These are phyloP conservation scores for Panzeria rudis DNA, from an alignment of 2,888 invertebrate genomes.

Conservation along the genomic window DNA sequence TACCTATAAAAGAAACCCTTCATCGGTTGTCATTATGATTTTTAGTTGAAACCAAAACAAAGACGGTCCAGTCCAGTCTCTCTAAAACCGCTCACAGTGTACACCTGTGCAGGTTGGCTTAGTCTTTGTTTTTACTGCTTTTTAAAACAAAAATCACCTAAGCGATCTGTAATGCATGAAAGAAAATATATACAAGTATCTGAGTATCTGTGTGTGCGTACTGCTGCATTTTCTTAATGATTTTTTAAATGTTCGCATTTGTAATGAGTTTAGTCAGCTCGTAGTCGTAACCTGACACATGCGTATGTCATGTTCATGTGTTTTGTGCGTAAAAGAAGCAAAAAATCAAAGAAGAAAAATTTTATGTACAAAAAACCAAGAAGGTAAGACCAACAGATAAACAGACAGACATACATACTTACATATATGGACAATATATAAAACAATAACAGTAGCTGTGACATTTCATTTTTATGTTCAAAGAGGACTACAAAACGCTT, in stretches of 20 bases:
- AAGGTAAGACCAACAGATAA: slow-evolving; percentile 52
- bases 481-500: slow-evolving; percentile 43
- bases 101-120: slow-evolving; percentile 77
- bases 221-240: slow-evolving; percentile 75
- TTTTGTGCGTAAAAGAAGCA: slow-evolving; percentile 59
- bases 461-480: slow-evolving; percentile 67
- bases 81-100: slow-evolving; percentile 76
- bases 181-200: not conserved
- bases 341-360: slow-evolving; percentile 2
- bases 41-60: slow-evolving; percentile 55
- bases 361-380: slow-evolving; percentile 8
- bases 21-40: slow-evolving; percentile 65
- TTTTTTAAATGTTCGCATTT: slow-evolving; percentile 82
- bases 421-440: slow-evolving; percentile 22
- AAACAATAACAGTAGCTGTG: slow-evolving; percentile 65
- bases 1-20: slow-evolving; percentile 62
- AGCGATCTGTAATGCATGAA: slow-evolving; percentile 61
- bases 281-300: slow-evolving; percentile 73
- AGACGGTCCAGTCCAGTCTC: slow-evolving; percentile 75
- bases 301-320: slow-evolving; percentile 73
- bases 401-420: slow-evolving; percentile 30
- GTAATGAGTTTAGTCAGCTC: slow-evolving; percentile 73
- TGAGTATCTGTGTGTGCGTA: slow-evolving; percentile 2
- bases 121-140: slow-evolving; percentile 26
- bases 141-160: slow-evolving; percentile 61